Evolutionary conservation across 2,113 vertebrate genomes (phyloP).

Genomic region (Neolamprologus ventralis): DNA sequence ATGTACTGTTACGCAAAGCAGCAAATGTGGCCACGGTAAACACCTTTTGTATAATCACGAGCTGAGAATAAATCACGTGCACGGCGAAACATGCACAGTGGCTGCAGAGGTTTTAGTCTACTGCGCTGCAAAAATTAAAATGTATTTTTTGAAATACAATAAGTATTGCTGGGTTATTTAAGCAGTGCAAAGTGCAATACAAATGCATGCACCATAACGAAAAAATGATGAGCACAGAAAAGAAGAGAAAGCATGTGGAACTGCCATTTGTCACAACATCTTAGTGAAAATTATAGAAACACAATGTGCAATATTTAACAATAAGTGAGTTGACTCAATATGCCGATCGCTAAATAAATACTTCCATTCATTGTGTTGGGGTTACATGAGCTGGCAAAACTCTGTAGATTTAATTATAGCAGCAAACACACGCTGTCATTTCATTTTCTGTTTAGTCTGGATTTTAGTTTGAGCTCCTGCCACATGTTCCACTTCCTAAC

Average conservation of each 20-base stretch:
- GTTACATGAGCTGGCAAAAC: background rate
- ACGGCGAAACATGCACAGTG: background rate
- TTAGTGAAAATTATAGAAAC: background rate
- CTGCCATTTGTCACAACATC: background rate
- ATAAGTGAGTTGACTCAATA: background rate
- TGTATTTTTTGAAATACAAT: background rate
- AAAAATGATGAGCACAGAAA: background rate
- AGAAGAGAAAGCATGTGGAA: background rate
- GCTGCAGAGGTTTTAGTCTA: background rate
- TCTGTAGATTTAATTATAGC: background rate
- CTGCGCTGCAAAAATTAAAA: background rate
- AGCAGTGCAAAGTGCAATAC: background rate
- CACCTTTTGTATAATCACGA: background rate
- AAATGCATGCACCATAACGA: accelerated
- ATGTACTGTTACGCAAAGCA: background rate
- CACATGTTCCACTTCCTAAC: background rate
- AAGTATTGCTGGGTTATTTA: background rate
- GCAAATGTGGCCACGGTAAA: background rate
- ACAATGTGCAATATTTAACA: background rate
- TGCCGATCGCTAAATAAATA: background rate
- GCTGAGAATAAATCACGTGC: background rate
- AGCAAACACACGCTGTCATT: background rate
- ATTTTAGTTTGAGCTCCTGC: background rate
- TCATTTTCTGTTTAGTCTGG: background rate
- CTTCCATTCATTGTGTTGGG: background rate